phyloP scores from a whole-genome alignment of 1,140 invertebrate species.

The Melanaphis sacchari region DNA sequence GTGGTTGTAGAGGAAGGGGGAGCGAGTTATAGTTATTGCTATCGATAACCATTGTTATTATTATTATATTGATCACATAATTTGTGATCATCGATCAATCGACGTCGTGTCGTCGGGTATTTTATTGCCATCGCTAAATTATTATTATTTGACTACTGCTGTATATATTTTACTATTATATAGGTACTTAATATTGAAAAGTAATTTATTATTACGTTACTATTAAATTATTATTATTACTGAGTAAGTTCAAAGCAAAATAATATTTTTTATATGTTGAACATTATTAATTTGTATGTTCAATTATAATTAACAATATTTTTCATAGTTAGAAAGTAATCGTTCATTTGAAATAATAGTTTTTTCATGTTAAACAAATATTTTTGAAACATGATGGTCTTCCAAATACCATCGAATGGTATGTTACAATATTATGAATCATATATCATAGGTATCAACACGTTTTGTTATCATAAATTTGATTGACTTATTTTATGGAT shows the following conservation, averaged over 20 bases:
- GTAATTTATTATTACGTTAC: neutral
- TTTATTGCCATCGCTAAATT: neutral
- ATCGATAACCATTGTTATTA: neutral
- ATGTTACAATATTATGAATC: neutral
- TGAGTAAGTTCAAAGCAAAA: neutral
- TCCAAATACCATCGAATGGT: neutral
- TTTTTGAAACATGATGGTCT: neutral
- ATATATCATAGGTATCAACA: neutral
- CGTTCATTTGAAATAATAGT: neutral
- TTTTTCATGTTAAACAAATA: neutral
- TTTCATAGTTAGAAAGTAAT: neutral
- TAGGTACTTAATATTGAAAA: neutral
- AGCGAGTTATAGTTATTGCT: neutral
- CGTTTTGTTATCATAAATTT: neutral
- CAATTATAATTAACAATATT: neutral
- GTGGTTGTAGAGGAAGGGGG: too few relatives aligned
- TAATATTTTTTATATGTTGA: neutral
- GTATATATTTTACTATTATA: neutral
- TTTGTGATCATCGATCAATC: constrained; percentile 28
- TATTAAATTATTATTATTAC: neutral
- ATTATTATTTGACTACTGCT: neutral
- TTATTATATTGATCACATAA: neutral
- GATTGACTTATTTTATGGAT: neutral
- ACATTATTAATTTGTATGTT: neutral
- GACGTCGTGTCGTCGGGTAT: neutral